A percentile compares a stretch with the other conserved stretches of the same genome.
Evolutionary conservation across 2,888 invertebrate genomes (phyloP).

Genomic region (Philereme vetulata): DNA sequence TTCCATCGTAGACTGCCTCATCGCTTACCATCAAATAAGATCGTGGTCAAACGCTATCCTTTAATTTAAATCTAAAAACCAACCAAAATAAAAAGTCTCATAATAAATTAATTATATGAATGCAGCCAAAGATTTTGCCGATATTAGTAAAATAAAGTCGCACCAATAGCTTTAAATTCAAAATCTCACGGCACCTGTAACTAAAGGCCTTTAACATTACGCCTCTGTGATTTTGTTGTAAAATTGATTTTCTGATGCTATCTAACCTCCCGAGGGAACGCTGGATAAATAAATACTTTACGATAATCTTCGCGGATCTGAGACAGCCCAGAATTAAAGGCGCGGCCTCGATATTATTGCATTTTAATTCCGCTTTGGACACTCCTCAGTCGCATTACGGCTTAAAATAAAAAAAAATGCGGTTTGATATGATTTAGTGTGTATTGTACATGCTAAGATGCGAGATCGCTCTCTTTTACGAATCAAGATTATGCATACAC

Average conservation of each 20-base stretch:
- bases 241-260: constrained; percentile 82
- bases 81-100: too few species aligned
- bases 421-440: constrained; percentile 71
- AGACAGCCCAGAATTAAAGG: constrained; percentile 77
- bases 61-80: too few species aligned
- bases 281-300: constrained; percentile 82
- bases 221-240: constrained; percentile 76
- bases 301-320: constrained; percentile 76
- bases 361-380: constrained; percentile 76
- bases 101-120: not conserved
- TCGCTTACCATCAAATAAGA: too few species aligned
- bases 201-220: constrained; percentile 68
- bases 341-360: constrained; percentile 76
- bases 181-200: constrained; percentile 65
- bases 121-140: not conserved
- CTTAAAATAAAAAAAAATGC: constrained; percentile 35
- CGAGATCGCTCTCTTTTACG: constrained; percentile 42
- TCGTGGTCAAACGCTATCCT: too few species aligned
- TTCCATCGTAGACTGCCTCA: too few species aligned
- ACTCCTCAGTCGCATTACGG: constrained; percentile 75
- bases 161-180: constrained; percentile 56
- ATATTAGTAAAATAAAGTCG: constrained; percentile 3
- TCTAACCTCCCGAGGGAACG: constrained; percentile 77
- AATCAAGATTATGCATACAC: constrained; percentile 1
- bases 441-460: constrained; percentile 66